Conservation (phyloP, 2,113 vertebrate species). For the Pampusana beccarii region DNA sequence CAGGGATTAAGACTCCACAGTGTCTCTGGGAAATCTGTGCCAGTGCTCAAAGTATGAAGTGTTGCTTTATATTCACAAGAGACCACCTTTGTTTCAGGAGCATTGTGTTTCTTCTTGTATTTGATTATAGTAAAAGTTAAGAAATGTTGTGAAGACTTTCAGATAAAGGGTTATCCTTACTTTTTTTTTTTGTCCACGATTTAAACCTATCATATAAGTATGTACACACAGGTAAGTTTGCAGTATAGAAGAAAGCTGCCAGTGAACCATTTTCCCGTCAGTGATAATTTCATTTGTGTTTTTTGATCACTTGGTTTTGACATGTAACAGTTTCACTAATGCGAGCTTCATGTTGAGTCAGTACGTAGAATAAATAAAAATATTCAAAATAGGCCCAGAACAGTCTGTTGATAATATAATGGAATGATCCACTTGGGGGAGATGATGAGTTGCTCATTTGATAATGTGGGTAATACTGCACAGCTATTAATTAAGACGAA, state of each 20-base stretch:
- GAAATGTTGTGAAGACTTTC: neutral
- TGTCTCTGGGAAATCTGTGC: neutral
- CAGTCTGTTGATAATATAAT: neutral
- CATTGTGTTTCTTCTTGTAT: neutral
- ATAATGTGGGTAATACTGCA: neutral
- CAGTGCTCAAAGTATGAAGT: neutral
- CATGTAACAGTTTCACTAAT: neutral
- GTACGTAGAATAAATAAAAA: neutral
- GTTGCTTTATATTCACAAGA: neutral
- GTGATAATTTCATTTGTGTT: neutral
- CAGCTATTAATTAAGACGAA: neutral
- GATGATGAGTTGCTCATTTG: neutral
- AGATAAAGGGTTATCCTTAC: neutral
- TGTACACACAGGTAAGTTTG: neutral
- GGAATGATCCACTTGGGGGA: conserved; percentile 12
- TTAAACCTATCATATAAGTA: neutral
- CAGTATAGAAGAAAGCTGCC: neutral
- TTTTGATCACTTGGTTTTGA: neutral
- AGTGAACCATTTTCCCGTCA: neutral
- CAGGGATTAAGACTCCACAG: neutral
- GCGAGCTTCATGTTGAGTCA: neutral
- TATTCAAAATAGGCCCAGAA: neutral
- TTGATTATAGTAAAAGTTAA: neutral
- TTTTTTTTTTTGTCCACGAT: neutral
- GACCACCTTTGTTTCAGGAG: neutral